Evolutionary conservation across 2,888 invertebrate species (phyloP).

Genomic region (Criorhina ranunculi): DNA sequence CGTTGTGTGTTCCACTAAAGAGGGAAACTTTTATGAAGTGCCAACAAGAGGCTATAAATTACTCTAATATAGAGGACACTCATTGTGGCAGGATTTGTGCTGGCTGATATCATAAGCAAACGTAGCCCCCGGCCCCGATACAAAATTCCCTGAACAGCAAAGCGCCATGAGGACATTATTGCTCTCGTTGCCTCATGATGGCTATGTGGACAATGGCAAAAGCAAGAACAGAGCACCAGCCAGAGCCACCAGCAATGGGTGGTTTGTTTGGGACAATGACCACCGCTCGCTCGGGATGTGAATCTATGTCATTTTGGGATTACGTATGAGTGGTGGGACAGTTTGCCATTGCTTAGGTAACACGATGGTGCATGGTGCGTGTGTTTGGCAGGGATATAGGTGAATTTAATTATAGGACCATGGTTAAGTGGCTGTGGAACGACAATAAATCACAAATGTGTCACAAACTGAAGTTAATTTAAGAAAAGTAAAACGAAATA

Average conservation of each 20-base stretch:
- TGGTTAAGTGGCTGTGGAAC: slow-evolving; percentile 63
- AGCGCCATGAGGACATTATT: slow-evolving; percentile 65
- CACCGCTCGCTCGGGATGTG: slow-evolving; percentile 62
- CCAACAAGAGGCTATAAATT: slow-evolving; percentile 77
- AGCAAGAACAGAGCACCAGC: neutral
- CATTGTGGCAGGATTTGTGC: slow-evolving; percentile 72
- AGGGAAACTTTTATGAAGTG: slow-evolving; percentile 76
- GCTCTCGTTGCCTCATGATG: slow-evolving; percentile 46
- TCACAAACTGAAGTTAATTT: slow-evolving; percentile 74
- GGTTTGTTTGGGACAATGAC: slow-evolving; percentile 52
- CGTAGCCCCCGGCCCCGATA: slow-evolving; percentile 22
- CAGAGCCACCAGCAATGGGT: slow-evolving; percentile 23
- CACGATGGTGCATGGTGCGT: slow-evolving; percentile 44
- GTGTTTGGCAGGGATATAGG: slow-evolving; percentile 59
- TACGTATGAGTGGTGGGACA: slow-evolving; percentile 61
- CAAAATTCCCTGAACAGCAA: slow-evolving; percentile 56
- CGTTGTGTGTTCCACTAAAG: slow-evolving; percentile 60
- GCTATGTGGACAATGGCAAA: slow-evolving; percentile 36
- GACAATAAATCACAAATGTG: slow-evolving; percentile 73
- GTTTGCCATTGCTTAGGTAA: slow-evolving; percentile 59
- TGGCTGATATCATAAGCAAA: slow-evolving; percentile 62
- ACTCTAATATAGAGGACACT: slow-evolving; percentile 75
- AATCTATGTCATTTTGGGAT: slow-evolving; percentile 72
- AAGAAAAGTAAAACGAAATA: slow-evolving; percentile 46
- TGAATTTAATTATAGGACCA: slow-evolving; percentile 72